These are phyloP conservation scores for Pseudochaenichthys georgianus DNA, from an alignment of 2,797 vertebrate genomes.

Conservation along the genomic window DNA sequence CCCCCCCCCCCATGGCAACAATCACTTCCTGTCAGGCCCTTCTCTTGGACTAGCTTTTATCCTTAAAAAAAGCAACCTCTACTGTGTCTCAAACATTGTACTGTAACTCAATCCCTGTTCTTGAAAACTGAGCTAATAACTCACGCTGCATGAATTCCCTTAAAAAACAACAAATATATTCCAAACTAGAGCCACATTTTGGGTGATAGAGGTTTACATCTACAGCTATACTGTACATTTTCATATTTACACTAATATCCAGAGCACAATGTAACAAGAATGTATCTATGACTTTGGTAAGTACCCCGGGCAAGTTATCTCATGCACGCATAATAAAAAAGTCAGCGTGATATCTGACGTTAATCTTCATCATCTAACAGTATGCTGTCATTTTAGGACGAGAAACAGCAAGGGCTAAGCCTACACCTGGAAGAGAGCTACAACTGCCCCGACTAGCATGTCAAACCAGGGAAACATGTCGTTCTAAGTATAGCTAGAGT, in stretches of 20 bases:
- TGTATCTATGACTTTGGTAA: conserved; percentile 84
- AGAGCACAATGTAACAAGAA: conserved; percentile 70
- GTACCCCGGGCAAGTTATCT: conserved; percentile 82
- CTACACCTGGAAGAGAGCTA: conserved; percentile 85
- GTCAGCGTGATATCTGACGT: conserved; percentile 56
- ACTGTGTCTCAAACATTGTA: conserved; percentile 61
- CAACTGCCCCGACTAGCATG: conserved; percentile 71
- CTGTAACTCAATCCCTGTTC: conserved; percentile 55
- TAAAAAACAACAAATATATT: conserved; percentile 35
- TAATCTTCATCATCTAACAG: conserved; percentile 54
- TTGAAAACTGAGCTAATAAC: conserved; percentile 52
- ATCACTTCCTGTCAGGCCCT: conserved; percentile 76
- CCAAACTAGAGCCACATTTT: conserved; percentile 66
- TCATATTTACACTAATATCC: conserved; percentile 77
- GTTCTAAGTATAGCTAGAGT: conserved; percentile 77
- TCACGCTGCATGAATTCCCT: conserved; percentile 45
- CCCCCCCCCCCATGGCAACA: conserved; percentile 60
- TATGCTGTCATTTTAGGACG: conserved; percentile 59
- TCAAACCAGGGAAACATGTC: conserved; percentile 76
- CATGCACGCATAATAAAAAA: conserved; percentile 79
- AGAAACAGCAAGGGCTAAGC: conserved; percentile 77
- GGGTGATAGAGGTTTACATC: conserved; percentile 67
- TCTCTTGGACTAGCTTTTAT: conserved; percentile 69
- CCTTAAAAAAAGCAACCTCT: conserved; percentile 53
- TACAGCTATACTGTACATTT: conserved; percentile 75